Evolutionary conservation across 2,113 vertebrate species (phyloP), one percentile per base, ranked within the genome.

Genomic region (Microcebus tavaratra): DNA sequence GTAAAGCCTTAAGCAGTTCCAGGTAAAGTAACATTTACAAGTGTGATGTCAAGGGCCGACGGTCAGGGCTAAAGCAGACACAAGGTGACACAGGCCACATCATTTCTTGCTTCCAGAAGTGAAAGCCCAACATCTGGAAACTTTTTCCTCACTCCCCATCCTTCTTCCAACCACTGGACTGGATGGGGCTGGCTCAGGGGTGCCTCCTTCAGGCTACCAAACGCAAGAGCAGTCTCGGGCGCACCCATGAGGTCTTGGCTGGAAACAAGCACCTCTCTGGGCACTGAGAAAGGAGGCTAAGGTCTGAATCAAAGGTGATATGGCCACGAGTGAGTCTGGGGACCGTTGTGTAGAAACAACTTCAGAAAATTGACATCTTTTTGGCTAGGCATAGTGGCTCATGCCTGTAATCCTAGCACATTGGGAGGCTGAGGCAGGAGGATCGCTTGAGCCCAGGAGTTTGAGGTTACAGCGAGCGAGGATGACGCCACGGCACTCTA

Each of bases 81-180:
- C 55, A 20, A 42, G 65, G 68, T 63, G 78, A 45, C 0, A 9
- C 75, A 80, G 3, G 9, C 20, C 78, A n/a, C 6, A 75, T 3
- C 57, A 68, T 36, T 70, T 76, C 48, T 89, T 93, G 39, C 31
- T 90, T 90, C 78, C 36, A 29, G 84, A 87, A 65, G 67, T 17
- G 27, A 90, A 55, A 94, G 31, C 21, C 67, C 53, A 53, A 29
- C 18, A 57, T 17, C 4, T 36, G 61, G 63, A 76, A 61, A 50
- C 39, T n/a, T 72, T 50, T 48, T 15, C 14, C 4, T 39, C 1
- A 17, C 31, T 63, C 8, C 10, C 27, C 15, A 36, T 10, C 63
- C 6, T 4, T 3, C 0, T 23, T 2, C 9, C 1, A n/a, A 45
- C 10, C 18, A 2, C 5, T 3, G 20, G 21, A 42, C 42, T 29